Base-by-base conservation (phyloP, 2,113 vertebrate species). In the Silurus glanis region DNA sequence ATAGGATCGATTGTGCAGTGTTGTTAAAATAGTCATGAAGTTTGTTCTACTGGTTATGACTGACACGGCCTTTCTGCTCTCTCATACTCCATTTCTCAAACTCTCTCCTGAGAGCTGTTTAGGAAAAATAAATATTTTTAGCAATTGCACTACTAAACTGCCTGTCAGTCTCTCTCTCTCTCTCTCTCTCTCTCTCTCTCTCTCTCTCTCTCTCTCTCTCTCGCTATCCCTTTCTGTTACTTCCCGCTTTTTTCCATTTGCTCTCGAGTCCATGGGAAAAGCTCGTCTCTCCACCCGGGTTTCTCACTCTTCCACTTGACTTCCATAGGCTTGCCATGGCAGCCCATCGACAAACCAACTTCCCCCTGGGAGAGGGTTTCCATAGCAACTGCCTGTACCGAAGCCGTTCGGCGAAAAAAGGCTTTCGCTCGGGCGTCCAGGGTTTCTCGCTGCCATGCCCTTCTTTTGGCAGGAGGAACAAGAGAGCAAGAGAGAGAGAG, bases 81-180 rank as follows among this genome's bases (percentile, higher is more conserved):
- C 61, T 37, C 74, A 28, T 71, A 56, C 80, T 67, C 86, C 8
- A 53, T 67, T 56, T 0, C 89, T 87, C 90, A 90, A 92, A 90
- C 88, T 88, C 90, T 93, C 94, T 93, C 93, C 91, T 88, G 92
- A 92, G 94, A 92, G 90, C 94, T 93, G 89, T 85, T 91, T 76
- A 91, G 93, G 92, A 91, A 94, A 93, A 92, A 93, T 91, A 93
- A 88, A 93, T 93, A 95, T 94, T 95, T 95, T 95, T 95, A 95
- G 94, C 93, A 82, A 90, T 92, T 89, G 86, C 87, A 56, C 90
- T 92, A 88, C 88, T 91, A 89, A 91, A 88, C 89, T 91, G 92
- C 91, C 72, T 93, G 91, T 94, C 93, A 91, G 37, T 89, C 90
- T 90, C 76, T 55, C 10, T n/a, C 64, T 83, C 80, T 83, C 81